Percentiles rank a stretch among this genome's conserved stretches.
Evolutionary conservation across 2,888 invertebrate species (phyloP).

Genomic region (Phymatocera aterrima): DNA sequence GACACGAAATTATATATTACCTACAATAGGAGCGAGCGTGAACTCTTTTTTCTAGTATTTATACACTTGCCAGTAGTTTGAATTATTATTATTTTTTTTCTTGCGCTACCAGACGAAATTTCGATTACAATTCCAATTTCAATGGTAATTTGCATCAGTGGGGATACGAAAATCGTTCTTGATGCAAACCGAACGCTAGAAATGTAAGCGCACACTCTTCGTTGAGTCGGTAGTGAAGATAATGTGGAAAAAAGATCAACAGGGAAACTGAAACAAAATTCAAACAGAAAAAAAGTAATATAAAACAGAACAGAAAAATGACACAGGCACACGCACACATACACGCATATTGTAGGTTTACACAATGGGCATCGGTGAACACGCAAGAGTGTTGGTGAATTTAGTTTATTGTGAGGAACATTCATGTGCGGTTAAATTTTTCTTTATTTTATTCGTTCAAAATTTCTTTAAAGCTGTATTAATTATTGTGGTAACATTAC

Average conservation of each 20-base stretch:
- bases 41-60: background rate
- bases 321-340: background rate
- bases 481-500: too few species aligned
- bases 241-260: background rate
- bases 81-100: too few species aligned
- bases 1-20: background rate
- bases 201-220: slow-evolving; percentile 4
- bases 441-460: too few species aligned
- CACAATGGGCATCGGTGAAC: slow-evolving; percentile 45
- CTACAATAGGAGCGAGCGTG: background rate
- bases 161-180: background rate
- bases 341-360: background rate
- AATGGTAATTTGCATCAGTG: slow-evolving; percentile 19
- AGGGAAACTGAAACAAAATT: background rate
- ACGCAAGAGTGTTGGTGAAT: slow-evolving; percentile 32
- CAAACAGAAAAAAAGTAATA: slow-evolving; percentile 4
- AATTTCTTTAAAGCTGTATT: too few species aligned
- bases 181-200: slow-evolving; percentile 23
- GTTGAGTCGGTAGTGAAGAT: slow-evolving; percentile 10
- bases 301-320: slow-evolving; percentile 20
- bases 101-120: background rate
- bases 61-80: background rate
- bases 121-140: background rate
- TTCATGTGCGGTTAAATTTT: too few species aligned
- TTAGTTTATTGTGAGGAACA: too few species aligned